A percentile compares a stretch with the other conserved stretches of the same genome.
phyloP scores from a whole-genome alignment of 2,113 vertebrate genomes.

The Tupaia tana region DNA sequence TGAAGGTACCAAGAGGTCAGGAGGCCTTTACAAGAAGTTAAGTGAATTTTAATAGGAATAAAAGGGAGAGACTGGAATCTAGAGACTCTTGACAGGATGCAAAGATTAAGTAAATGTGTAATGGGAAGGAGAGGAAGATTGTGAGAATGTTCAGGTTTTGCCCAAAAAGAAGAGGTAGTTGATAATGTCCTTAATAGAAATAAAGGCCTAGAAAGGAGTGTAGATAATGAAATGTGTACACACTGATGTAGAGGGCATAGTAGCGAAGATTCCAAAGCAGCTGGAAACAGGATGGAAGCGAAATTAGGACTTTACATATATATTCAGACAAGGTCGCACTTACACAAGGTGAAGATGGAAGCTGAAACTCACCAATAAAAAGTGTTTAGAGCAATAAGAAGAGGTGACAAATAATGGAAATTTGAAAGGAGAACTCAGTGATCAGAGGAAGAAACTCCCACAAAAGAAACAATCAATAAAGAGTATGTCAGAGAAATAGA shows the following conservation, averaged over 20 bases:
- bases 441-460: background rate
- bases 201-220: background rate
- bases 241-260: background rate
- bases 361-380: background rate
- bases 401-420: background rate
- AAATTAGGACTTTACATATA: background rate
- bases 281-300: background rate
- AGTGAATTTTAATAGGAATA: background rate
- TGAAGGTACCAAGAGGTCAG: background rate
- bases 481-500: background rate
- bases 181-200: background rate
- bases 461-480: background rate
- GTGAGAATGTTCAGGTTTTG: background rate
- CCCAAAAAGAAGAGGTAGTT: background rate
- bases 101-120: background rate
- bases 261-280: background rate
- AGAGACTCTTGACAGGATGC: background rate
- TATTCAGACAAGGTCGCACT: background rate
- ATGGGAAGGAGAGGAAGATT: background rate
- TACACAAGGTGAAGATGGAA: background rate
- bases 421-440: background rate
- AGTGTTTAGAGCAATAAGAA: background rate
- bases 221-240: background rate
- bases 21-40: background rate
- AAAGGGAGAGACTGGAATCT: background rate